Conservation (phyloP, 1,140 invertebrate species). For the Trichonephila clavata region DNA sequence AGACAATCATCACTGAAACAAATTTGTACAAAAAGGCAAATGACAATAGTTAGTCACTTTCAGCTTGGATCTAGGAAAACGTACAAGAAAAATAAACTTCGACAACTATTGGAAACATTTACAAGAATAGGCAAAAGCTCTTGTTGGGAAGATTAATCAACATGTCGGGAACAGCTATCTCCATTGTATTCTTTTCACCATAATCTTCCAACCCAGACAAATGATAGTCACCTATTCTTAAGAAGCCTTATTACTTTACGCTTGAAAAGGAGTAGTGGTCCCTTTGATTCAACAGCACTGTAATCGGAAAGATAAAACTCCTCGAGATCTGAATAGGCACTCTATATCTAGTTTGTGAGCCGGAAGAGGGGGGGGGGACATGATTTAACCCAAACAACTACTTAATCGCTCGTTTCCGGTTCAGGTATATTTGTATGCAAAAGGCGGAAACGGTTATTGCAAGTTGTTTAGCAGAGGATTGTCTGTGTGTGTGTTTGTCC, state of each 20-base stretch:
- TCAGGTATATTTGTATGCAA: slow-evolving; percentile 41
- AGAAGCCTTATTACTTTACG: slow-evolving; percentile 22
- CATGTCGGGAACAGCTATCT: background rate
- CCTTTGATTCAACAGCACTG: background rate
- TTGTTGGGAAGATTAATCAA: background rate
- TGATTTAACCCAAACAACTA: slow-evolving; percentile 31
- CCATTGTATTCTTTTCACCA: slow-evolving; percentile 28
- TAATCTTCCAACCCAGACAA: background rate
- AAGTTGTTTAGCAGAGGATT: background rate
- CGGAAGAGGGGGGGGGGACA: background rate
- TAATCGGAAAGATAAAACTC: slow-evolving; percentile 7
- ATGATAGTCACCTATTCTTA: slow-evolving; percentile 23
- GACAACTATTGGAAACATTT: background rate
- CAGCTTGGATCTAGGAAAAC: background rate
- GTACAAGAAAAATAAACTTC: background rate
- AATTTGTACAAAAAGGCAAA: too few species aligned
- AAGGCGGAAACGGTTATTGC: slow-evolving; percentile 36
- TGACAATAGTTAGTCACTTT: too few species aligned
- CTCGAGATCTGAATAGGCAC: background rate
- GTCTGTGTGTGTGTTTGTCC: background rate
- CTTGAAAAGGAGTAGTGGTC: background rate
- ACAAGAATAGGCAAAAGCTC: background rate
- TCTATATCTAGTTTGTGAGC: background rate
- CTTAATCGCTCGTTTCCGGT: slow-evolving; percentile 36
- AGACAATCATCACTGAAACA: too few species aligned